Evolutionary conservation across 1,140 invertebrate species (phyloP), one percentile per base, ranked within the genome.

Genomic region (Arctopsyche grandis): DNA sequence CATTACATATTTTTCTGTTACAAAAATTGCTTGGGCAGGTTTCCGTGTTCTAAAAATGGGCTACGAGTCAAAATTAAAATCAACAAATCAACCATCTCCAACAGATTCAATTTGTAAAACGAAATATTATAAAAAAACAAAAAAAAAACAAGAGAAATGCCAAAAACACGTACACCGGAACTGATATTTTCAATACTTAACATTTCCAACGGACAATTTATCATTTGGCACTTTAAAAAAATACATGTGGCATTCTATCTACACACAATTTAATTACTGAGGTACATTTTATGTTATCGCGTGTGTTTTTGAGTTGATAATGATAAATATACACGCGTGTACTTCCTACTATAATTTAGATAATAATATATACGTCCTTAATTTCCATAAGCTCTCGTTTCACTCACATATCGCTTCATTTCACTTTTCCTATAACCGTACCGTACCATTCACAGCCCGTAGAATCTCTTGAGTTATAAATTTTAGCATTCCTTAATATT

Each of bases 381-480:
- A 77, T 66, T 80, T 82, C 79, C 81, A 80, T 82, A 82, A 82
- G 81, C 81, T 82, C 81, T 82, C 78, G 66, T 82, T 82, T 44
- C 58, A 77, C 79, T n/a, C 58, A 19, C 71, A 70, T 75, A 29
- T 75, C 52, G n/a, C 56, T 9, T 60, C 19, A 9, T 60, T 60
- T 60, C 5, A 16, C 48, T 52, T 12, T 16, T 69, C 79, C 52
- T 43, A 63, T 82, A 52, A 60, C 52, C 77, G 52, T 73, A 60
- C 52, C 77, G 52, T 73, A 77, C 74, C 81, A 38, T 78, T 80
- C 79, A 78, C 79, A 80, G 75, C 76, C 76, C 38, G 56, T 44
- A 46, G 71, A 80, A 76, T 66, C 56, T 79, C 56, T 56, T 24
- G 46, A 69, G 10, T 77, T 69, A 48, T 77, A 21, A 44, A 19